phyloP scores from a whole-genome alignment of 2,888 invertebrate species.

The Euclidia mi region DNA sequence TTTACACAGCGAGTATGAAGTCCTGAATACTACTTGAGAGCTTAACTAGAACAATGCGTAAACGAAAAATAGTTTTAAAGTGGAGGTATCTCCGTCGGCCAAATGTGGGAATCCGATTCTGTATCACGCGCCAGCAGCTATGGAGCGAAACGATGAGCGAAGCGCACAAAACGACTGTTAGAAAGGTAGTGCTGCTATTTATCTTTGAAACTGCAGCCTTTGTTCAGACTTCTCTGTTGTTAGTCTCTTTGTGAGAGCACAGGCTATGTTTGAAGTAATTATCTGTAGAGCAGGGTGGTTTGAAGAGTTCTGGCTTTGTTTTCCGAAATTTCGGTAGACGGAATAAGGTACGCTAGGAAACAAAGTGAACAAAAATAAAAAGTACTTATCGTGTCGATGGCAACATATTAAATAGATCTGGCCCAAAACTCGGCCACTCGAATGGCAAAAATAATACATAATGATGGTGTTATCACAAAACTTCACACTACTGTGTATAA shows the following conservation, averaged over 20 bases:
- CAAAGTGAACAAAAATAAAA: too few relatives aligned
- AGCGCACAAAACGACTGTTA: conserved; percentile 22
- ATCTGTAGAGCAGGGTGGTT: too few relatives aligned
- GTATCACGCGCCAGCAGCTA: conserved; percentile 42
- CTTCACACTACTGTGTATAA: too few relatives aligned
- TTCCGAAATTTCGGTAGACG: too few relatives aligned
- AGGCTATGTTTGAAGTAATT: neutral
- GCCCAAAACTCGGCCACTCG: too few relatives aligned
- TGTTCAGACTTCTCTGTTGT: conserved; percentile 7
- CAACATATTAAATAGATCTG: too few relatives aligned
- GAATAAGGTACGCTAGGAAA: too few relatives aligned
- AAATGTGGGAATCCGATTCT: conserved; percentile 66
- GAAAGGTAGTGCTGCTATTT: conserved; percentile 6
- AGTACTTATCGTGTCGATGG: too few relatives aligned
- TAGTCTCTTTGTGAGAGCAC: neutral
- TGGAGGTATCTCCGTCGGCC: conserved; percentile 60
- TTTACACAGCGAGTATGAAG: conserved; percentile 10
- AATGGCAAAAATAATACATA: too few relatives aligned
- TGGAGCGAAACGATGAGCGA: too few relatives aligned
- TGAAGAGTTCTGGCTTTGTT: too few relatives aligned
- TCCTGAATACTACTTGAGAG: conserved; percentile 12
- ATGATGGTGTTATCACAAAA: too few relatives aligned
- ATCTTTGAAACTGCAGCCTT: conserved; percentile 18
- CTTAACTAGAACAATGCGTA: conserved; percentile 49
- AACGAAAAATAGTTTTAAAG: conserved; percentile 51